Conservation (phyloP, 2,797 vertebrate species). For the Rhinella marina region DNA sequence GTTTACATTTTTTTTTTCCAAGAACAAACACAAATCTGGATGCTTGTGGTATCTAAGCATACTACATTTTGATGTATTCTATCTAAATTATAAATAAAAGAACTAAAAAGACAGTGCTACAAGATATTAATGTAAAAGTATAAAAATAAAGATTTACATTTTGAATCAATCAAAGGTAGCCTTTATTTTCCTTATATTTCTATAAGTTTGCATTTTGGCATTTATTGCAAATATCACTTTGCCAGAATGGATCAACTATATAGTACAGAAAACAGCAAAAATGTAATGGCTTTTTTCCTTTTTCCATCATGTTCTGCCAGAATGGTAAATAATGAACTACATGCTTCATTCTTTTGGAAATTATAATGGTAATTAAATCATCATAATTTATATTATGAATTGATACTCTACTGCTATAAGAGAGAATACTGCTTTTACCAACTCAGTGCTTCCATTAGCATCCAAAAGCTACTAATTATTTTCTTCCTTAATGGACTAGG, state of each 20-base stretch:
- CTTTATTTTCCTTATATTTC: neutral
- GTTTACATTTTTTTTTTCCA: no score
- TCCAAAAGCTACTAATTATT: slow-evolving; percentile 50
- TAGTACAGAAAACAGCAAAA: slow-evolving; percentile 1
- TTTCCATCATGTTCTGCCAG: neutral
- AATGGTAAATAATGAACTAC: slow-evolving; percentile 53
- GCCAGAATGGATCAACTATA: neutral
- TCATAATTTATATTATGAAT: slow-evolving; percentile 51
- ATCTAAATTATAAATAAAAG: no score
- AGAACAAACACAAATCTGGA: no score
- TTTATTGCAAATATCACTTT: neutral
- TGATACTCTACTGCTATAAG: slow-evolving; percentile 17
- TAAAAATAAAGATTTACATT: no score
- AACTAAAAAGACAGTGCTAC: no score
- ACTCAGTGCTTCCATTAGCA: slow-evolving; percentile 55
- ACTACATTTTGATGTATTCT: no score
- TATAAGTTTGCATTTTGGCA: neutral
- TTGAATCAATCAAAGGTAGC: no score
- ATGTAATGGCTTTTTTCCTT: slow-evolving; percentile 16
- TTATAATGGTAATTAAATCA: slow-evolving; percentile 53
- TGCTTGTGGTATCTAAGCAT: no score
- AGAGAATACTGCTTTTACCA: slow-evolving; percentile 49
- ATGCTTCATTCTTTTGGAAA: slow-evolving; percentile 43
- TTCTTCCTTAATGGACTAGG: slow-evolving; percentile 55
- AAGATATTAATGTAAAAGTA: no score